Conservation (phyloP, 92 coral and sea anemone genomes). For the Micromussa lordhowensis region DNA sequence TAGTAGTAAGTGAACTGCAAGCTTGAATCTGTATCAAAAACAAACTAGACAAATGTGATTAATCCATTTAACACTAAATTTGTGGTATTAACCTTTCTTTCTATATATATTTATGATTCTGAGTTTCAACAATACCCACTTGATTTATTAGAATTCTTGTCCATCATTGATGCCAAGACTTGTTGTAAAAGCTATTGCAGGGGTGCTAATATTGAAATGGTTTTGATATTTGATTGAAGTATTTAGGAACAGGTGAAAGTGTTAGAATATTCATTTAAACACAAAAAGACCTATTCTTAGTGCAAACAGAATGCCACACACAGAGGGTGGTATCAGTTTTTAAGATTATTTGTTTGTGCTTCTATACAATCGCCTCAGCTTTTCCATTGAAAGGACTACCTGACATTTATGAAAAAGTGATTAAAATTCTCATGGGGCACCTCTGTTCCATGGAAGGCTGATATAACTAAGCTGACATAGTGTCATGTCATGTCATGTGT, state of each 20-base stretch:
- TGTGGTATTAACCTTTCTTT: neutral
- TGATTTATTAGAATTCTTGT: neutral
- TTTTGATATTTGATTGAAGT: neutral
- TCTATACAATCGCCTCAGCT: neutral
- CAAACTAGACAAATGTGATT: neutral
- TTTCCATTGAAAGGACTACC: neutral
- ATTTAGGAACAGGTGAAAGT: neutral
- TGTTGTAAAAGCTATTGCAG: neutral
- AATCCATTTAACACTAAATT: neutral
- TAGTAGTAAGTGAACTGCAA: neutral
- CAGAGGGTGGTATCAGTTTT: neutral
- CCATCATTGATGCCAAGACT: neutral
- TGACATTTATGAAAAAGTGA: neutral
- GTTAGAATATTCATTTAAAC: neutral
- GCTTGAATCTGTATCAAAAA: neutral
- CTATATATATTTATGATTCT: neutral
- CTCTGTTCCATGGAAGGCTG: neutral
- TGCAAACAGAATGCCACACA: neutral
- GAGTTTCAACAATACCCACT: neutral
- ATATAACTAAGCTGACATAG: neutral
- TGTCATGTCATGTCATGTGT: neutral
- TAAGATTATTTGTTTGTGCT: neutral
- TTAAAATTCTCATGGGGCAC: neutral
- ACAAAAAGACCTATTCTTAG: neutral
- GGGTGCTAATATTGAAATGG: neutral